Base-by-base conservation (phyloP, 2,888 invertebrate species). In the Stenodema calcarata region DNA sequence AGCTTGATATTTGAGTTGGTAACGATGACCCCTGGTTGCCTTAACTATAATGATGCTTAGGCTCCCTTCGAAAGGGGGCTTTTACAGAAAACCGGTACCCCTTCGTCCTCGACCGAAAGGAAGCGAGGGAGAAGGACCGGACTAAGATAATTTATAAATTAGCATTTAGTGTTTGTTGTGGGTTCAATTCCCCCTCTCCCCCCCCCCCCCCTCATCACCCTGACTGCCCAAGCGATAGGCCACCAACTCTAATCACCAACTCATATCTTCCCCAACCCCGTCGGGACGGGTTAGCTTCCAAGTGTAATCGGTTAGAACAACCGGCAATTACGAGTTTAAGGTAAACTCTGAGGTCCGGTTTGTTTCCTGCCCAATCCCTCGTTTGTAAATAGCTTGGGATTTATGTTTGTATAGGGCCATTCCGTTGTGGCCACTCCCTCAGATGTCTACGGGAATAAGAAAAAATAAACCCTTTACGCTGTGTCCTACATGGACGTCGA, bases 251-350 rank as follows among this genome's bases (percentile, higher is more conserved):
- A 84, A 84, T 84, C 84, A 84, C 84, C 84, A 73, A 84, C 84
- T 84, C 84, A 84, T 84, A 84, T 84, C 84, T 84, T 70, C 50
- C n/a, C n/a, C 84, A 27, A 73, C 73, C 84, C 70, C 82, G 69
- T 70, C 82, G 69, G 70, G 70, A 82, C 62, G 69, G 62, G 82
- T 73, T 42, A 42, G 54, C 70, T 69, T 44, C 84, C 73, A 84
- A 84, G 84, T 84, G 84, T 84, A 84, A 84, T 84, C 84, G 84
- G 84, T 84, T 84, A 84, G 84, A 84, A 84, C 84, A 84, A 84
- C 84, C 84, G 84, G 84, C 75, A 84, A 84, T 84, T 84, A 84
- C 84, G 84, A 84, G 84, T 84, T 84, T 84, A 84, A 84, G 84
- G 84, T 84, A 84, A 84, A 84, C 84, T 84, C 84, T 28, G 84